phyloP scores from a whole-genome alignment of 2,888 invertebrate genomes.

The Harmothoe impar region DNA sequence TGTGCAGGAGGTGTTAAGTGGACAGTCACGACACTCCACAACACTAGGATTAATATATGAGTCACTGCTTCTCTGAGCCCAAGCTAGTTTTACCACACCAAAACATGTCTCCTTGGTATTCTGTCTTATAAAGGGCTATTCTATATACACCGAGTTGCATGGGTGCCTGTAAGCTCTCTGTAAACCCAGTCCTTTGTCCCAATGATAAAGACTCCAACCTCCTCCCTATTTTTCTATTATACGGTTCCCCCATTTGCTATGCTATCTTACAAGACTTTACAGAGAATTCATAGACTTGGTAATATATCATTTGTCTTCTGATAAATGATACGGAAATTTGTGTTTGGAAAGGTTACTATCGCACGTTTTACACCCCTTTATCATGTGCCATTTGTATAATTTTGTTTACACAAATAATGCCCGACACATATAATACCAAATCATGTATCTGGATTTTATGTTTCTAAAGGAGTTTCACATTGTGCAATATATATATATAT shows the following conservation, averaged over 20 bases:
- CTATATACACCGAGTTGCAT: slow-evolving; percentile 2
- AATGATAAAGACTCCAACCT: background rate
- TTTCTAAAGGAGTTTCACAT: no score
- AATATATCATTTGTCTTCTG: no score
- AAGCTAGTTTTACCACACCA: background rate
- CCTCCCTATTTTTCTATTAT: slow-evolving; percentile 22
- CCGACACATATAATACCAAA: no score
- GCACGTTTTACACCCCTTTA: no score
- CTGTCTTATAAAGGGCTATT: background rate
- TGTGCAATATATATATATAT: no score
- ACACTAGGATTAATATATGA: slow-evolving; percentile 29
- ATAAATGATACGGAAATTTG: no score
- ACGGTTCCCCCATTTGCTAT: background rate
- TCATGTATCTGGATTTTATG: no score
- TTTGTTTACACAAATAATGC: no score
- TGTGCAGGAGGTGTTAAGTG: slow-evolving; percentile 8
- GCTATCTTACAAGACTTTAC: no score
- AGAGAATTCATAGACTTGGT: no score
- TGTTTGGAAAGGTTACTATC: no score
- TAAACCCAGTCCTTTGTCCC: background rate
- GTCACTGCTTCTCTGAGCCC: slow-evolving; percentile 3
- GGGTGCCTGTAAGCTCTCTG: background rate
- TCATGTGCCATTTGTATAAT: no score
- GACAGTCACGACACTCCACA: slow-evolving; percentile 25
- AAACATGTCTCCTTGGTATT: background rate